Conservation (phyloP, 1,140 invertebrate species). For the Drosophila arizonae region DNA sequence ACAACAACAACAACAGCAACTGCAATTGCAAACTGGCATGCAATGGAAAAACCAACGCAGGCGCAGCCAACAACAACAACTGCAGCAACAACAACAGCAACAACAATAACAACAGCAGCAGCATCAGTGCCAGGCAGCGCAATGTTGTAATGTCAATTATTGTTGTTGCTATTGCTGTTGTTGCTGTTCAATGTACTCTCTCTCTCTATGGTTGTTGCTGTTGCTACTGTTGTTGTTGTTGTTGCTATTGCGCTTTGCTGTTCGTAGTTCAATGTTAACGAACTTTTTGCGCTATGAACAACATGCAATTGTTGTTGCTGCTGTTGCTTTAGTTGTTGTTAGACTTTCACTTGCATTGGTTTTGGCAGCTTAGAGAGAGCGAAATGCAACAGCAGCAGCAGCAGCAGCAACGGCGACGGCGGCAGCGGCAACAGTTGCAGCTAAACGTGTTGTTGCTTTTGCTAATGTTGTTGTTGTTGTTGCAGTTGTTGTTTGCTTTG, state of each 20-base stretch:
- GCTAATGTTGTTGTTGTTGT: conserved; percentile 40
- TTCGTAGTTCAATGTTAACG: conserved; percentile 83
- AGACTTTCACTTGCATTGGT: conserved; percentile 79
- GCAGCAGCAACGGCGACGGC: conserved; percentile 2
- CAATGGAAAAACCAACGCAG: conserved; percentile 69
- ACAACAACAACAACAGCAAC: conserved; percentile 34
- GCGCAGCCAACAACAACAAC: conserved; percentile 21
- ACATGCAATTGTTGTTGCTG: conserved; percentile 36
- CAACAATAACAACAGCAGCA: conserved; percentile 15
- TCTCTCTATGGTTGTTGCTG: conserved; percentile 20
- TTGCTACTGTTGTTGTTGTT: conserved; percentile 29
- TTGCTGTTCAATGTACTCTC: conserved; percentile 41
- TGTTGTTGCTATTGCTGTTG: conserved; percentile 38
- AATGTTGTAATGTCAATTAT: conserved; percentile 69
- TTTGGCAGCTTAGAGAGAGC: conserved; percentile 69
- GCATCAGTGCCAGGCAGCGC: conserved; percentile 55
- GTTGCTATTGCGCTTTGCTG: conserved; percentile 30
- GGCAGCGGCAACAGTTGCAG: conserved; percentile 11
- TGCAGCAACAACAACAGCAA: conserved; percentile 10
- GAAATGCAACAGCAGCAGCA: conserved; percentile 24
- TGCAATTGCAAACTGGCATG: conserved; percentile 43
- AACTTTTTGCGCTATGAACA: conserved; percentile 67
- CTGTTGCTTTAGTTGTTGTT: conserved; percentile 41
- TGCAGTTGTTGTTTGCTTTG: conserved; percentile 51
- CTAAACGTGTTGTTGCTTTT: conserved; percentile 47